Base-by-base conservation (phyloP, 2,888 invertebrate species). In the Philereme vetulata region DNA sequence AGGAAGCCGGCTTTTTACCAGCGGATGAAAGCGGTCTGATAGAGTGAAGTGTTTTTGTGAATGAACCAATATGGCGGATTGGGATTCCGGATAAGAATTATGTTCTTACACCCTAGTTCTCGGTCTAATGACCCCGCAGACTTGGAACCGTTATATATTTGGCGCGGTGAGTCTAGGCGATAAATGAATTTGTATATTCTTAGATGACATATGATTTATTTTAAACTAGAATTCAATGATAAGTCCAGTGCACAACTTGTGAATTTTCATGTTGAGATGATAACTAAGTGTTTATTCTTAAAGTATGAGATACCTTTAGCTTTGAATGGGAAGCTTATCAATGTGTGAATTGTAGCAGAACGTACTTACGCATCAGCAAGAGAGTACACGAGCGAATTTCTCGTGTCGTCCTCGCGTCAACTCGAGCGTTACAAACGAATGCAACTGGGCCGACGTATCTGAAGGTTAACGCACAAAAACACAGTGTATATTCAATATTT, bases 71-170 rank as follows among this genome's bases (percentile, higher is more conserved):
- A 91, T 92, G 91, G 85, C 82, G 76, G 80, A 78, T 74, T 76
- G 88, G 85, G 92, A 91, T 82, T 90, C 85, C 70, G 92, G 92
- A 82, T 92, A 90, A 90, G 77, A 71, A 62, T 62, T 83, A 92
- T 92, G 92, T 92, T 92, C 81, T 80, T 92, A 72, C 90, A 91
- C 72, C 88, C 92, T 70, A 90, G 90, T 72, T 88, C 90, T 70
- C 87, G 90, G 71, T 79, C 84, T 68, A 82, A 85, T 83, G 90
- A 90, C 73, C 80, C 90, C 70, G 75, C 84, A 51, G 92, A 92
- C 73, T 80, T 89, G 82, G 92, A 92, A 72, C 88, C 92, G 62
- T 74, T 88, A 46, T 80, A 88, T 73, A 85, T 90, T 74, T 91
- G 91, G 90, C 86, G 90, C 66, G 91, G 91, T 91, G 76, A 91